Base-by-base conservation (phyloP, 2,113 vertebrate genomes). In the Morone chrysops region DNA sequence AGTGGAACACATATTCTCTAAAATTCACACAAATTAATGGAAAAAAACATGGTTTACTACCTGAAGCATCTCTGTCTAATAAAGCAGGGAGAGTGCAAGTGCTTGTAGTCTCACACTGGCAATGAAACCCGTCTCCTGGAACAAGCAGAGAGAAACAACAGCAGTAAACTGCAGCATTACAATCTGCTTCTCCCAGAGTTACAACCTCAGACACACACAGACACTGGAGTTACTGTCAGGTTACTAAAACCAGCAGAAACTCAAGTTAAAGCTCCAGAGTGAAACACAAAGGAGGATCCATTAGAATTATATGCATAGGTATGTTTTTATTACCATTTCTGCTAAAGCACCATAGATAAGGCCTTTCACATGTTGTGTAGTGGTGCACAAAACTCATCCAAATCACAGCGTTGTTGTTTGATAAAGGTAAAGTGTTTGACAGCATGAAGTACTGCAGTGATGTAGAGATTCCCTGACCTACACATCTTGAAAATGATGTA, bases 111-210 rank as follows among this genome's bases (percentile, higher is more conserved):
- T 40, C 59, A 63, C 47, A 25, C 2, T 1, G 10, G 40, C 72
- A 56, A 18, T 50, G 56, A 69, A 69, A 69, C 3, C 0, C 18
- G 10, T 16, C 43, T 45, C 14, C 17, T 22, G 65, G 53, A 78
- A 60, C 43, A 22, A 59, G 59, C 47, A 41, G n/a, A 53, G 59
- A 16, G 45, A 22, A 45, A 76, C 51, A 60, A 60, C 75, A 60
- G 75, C 53, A 38, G 45, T 68, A 78, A 78, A 78, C 4, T 22
- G 40, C 1, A 11, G 25, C 5, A 17, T 68, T 47, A 22, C 41
- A 10, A 22, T 48, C 53, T 48, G 65, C 8, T 59, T 47, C 75
- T 38, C 1, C 18, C 51, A 38, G 12, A 50, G 43, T 20, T 31
- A 70, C 76, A 61, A 10, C 56, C 50, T 56, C 60, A 38, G 4